Conservation (phyloP, 2,797 vertebrate species). For the Centropyge bicolor region DNA sequence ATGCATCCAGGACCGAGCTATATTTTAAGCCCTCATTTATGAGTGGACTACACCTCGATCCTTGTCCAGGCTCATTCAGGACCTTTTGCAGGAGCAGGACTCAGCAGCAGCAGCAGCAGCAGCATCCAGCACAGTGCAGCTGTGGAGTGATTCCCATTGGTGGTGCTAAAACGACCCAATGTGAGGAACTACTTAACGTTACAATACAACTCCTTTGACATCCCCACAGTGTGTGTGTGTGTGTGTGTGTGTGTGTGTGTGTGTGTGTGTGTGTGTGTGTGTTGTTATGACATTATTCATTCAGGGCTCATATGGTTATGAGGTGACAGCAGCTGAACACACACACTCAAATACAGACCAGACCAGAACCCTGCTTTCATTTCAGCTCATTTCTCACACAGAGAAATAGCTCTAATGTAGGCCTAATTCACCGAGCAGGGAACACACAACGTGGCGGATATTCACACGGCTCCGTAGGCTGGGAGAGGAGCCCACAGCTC, state of each 20-base stretch:
- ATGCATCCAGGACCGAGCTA: slow-evolving; percentile 7
- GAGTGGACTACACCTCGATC: background rate
- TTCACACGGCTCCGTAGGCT: slow-evolving; percentile 4
- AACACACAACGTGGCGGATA: background rate
- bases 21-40: slow-evolving; percentile 1
- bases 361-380: background rate
- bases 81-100: slow-evolving; percentile 11
- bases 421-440: slow-evolving; percentile 1
- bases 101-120: background rate
- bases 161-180: slow-evolving; percentile 59
- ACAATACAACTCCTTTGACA: slow-evolving; percentile 27
- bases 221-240: background rate
- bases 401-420: background rate
- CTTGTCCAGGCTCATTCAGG: background rate
- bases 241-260: background rate
- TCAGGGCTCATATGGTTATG: slow-evolving; percentile 1
- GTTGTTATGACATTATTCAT: slow-evolving; percentile 32
- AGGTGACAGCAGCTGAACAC: slow-evolving; percentile 21
- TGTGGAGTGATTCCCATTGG: slow-evolving; percentile 59
- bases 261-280: background rate
- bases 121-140: slow-evolving; percentile 42
- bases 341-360: background rate
- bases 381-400: background rate
- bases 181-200: slow-evolving; percentile 39
- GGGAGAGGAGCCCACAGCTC: slow-evolving; percentile 48